Base-by-base conservation (phyloP, 1,140 invertebrate genomes). In the Saxidomus purpurata region DNA sequence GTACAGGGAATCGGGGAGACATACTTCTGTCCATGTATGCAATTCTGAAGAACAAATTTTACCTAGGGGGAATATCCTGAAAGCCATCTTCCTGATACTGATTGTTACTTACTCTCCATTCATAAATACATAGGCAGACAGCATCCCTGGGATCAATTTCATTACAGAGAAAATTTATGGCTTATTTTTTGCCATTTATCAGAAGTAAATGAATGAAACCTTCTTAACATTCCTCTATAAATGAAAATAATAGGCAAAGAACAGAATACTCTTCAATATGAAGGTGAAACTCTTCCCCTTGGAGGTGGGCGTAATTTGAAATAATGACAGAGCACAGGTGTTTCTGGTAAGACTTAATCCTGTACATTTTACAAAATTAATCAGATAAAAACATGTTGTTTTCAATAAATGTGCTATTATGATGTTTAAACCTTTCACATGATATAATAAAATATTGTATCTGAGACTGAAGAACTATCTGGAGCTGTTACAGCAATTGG, bases 131-230 rank as follows among this genome's bases (percentile, higher is more conserved):
- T 6, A 25, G 8, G 59, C 59, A 63, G 59, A 63, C 59, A 63
- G 22, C 19, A 63, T 25, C 15, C 25, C n/a, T 19, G 59, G 25
- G 59, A 8, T 28, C 22, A 1, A 63, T 63, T 63, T 63, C 59
- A 63, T 63, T 63, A 63, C 25, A 28, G 59, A 63, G 59, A 28
- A 63, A 63, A 63, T 63, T 63, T 63, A 63, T 63, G 19, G 59
- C 59, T 63, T 63, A 63, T 63, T 63, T 59, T 63, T 63, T 63
- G 59, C 59, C 59, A 63, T 63, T 28, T 63, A 63, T 63, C 59
- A 63, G 25, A 63, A 28, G n/a, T 25, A 63, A 63, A 63, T 63
- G 59, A 63, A 63, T 63, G 59, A 28, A 63, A 63, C 19, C 25
- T 8, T 9, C 59, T 63, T 25, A 63, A 63, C 59, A 63, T 63